Conservation (phyloP, 2,888 invertebrate species). For the Papilio demoleus region DNA sequence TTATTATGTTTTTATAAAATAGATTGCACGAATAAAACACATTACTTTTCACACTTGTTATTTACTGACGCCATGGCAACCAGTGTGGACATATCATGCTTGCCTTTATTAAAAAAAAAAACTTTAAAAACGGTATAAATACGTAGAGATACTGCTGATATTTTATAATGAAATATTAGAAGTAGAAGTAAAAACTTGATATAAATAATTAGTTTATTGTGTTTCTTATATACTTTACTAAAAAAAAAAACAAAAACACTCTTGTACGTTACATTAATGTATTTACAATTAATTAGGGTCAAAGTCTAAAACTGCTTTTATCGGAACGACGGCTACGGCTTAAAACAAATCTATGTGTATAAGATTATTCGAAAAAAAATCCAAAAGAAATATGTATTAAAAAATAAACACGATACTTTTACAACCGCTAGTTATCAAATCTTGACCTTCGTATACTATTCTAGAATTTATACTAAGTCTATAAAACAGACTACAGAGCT, state of each 20-base stretch:
- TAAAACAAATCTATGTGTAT: not conserved
- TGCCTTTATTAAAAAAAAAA: no score
- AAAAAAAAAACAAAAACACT: not conserved
- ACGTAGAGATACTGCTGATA: no score
- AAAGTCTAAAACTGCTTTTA: conserved; percentile 12
- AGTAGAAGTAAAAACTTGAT: no score
- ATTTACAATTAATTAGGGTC: not conserved
- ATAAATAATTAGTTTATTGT: no score
- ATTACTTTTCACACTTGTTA: no score
- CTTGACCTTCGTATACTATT: not conserved
- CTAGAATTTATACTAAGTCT: not conserved
- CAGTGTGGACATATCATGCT: no score
- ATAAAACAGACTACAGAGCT: not conserved
- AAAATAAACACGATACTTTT: not conserved
- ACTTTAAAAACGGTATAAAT: no score
- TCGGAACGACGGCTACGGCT: not conserved
- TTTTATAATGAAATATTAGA: no score
- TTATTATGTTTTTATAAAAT: no score
- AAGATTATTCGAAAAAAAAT: not conserved
- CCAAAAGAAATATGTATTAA: not conserved
- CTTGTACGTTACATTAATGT: not conserved
- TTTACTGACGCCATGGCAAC: no score
- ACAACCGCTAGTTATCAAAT: not conserved
- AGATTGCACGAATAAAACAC: no score
- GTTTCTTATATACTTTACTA: no score